Conservation (phyloP, 1,140 invertebrate species). For the Ceratitis capitata region DNA sequence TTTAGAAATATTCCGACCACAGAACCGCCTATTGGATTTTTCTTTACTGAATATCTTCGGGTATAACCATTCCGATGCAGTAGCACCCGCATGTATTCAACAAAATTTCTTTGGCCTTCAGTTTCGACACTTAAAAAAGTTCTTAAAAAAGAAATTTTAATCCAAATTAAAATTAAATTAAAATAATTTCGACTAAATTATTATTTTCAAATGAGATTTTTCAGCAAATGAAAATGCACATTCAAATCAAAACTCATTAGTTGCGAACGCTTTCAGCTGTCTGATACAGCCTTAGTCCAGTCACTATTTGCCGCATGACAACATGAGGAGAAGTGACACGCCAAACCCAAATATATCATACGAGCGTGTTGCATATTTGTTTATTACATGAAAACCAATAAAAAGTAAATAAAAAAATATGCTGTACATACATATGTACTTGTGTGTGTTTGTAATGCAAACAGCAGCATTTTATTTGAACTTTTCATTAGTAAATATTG, state of each 20-base stretch:
- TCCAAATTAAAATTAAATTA: too few relatives aligned
- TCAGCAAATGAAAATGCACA: background rate
- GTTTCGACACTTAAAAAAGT: too few relatives aligned
- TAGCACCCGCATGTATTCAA: too few relatives aligned
- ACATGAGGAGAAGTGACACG: background rate
- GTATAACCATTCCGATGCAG: too few relatives aligned
- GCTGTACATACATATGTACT: background rate
- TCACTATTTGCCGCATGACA: background rate
- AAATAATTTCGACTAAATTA: background rate
- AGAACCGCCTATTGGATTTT: too few relatives aligned
- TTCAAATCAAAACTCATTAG: constrained; percentile 24
- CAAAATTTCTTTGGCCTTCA: too few relatives aligned
- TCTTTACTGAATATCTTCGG: too few relatives aligned
- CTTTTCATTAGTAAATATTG: background rate
- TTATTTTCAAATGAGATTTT: too few relatives aligned
- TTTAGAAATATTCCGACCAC: too few relatives aligned
- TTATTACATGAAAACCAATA: background rate
- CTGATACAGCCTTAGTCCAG: background rate
- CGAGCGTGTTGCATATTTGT: background rate
- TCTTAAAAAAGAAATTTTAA: too few relatives aligned
- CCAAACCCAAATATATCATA: background rate
- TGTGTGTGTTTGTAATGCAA: background rate
- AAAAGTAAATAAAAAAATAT: background rate
- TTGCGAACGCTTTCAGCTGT: background rate
- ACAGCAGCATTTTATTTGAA: constrained; percentile 7